Evolutionary conservation across 2,888 invertebrate species (phyloP), one percentile per base, ranked within the genome.

Genomic region (Diloba caeruleocephala): DNA sequence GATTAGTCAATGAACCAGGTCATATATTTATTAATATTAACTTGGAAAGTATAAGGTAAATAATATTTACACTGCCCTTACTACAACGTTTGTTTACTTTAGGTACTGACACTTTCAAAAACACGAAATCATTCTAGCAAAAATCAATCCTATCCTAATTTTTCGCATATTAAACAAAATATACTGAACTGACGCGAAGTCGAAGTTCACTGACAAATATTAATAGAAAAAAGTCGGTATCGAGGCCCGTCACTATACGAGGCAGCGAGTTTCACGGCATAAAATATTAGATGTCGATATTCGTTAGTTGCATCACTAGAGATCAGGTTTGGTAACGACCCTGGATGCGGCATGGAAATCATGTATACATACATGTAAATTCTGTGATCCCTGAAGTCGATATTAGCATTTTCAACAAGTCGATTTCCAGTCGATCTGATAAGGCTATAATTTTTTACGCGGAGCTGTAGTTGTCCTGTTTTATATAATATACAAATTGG

Each of bases 231-330:
- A 68, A 42, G 59, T 61, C 49, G 50, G 50, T 55, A 57, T 57
- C 53, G 41, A 25, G n/a, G 46, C 62, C 58, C 64, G 63, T 74
- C 74, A 74, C 70, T 64, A 70, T 60, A 68, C 66, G 60, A 54
- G 53, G 53, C 48, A 48, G 50, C 52, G 63, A 76, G 71, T 76
- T 79, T 69, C 65, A 63, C 58, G 58, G 79, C 79, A 83, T 84
- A 86, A 87, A 84, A 87, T 87, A 87, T 87, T 81, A 84, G 75
- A 71, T 83, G 87, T 88, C 88, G 79, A 83, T 84, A 79, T 76
- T 68, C 57, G 77, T 87, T 88, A 79, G 71, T 59, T 79, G 82
- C 87, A 79, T 84, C 88, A 84, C 86, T 88, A 85, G 81, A 43
- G 32, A 46, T 33, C 21, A n/a, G 28, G 17, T 33, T 37, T 10